Percentiles rank a stretch among this genome's conserved stretches.
These are phyloP conservation scores for Hemicrepidius hirtus DNA, from an alignment of 2,888 invertebrate genomes.

Conservation along the genomic window DNA sequence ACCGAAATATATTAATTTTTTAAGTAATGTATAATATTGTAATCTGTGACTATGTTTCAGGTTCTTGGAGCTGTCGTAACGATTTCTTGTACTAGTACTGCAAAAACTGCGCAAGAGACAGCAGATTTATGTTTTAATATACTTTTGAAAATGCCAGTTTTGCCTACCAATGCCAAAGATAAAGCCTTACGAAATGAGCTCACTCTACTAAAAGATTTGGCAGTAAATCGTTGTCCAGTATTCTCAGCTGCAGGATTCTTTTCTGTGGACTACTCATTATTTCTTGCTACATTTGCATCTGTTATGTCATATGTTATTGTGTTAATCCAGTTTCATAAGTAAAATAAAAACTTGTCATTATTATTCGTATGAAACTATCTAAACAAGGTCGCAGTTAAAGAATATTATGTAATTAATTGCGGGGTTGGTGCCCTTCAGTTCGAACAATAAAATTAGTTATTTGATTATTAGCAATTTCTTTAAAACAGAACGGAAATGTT, in stretches of 20 bases:
- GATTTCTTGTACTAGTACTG: background rate
- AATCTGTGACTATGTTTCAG: background rate
- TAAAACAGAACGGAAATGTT: too few species aligned
- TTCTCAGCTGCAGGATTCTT: constrained; percentile 62
- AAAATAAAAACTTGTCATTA: too few species aligned
- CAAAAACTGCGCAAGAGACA: constrained; percentile 6
- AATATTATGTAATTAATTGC: too few species aligned
- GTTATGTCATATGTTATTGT: constrained; percentile 62
- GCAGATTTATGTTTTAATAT: constrained; percentile 15
- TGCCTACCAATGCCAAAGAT: constrained; percentile 22
- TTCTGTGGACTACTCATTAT: constrained; percentile 56
- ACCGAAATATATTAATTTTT: too few species aligned
- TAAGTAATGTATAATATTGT: too few species aligned
- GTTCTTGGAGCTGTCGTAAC: background rate
- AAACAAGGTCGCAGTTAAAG: too few species aligned
- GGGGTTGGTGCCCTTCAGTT: too few species aligned
- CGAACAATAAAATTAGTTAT: too few species aligned
- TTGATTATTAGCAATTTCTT: too few species aligned
- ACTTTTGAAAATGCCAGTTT: constrained; percentile 1
- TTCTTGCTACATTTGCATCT: constrained; percentile 59
- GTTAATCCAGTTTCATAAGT: constrained; percentile 56
- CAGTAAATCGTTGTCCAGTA: constrained; percentile 50
- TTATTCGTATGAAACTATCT: too few species aligned
- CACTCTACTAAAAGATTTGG: constrained; percentile 54
- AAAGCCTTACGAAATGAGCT: constrained; percentile 51